phyloP scores from a whole-genome alignment of 2,888 invertebrate genomes.

The Melinopterus prodromus region DNA sequence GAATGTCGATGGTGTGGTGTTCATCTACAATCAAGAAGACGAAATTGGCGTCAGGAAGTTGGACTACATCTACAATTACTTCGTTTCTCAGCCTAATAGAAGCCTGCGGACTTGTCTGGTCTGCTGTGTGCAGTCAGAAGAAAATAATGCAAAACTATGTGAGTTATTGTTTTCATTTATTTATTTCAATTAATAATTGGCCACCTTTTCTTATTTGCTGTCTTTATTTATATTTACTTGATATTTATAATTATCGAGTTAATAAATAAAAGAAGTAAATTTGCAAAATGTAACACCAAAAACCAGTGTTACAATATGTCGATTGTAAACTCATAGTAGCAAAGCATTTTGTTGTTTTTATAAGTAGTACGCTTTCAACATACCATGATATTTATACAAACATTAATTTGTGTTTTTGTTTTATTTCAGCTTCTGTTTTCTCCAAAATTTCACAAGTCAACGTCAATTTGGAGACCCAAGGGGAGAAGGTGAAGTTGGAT shows the following conservation, averaged over 20 bases:
- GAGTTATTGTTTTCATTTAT: conserved; percentile 27
- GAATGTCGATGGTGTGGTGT: conserved; percentile 49
- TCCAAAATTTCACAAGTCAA: conserved; percentile 48
- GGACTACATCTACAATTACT: conserved; percentile 51
- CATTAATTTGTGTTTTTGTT: neutral
- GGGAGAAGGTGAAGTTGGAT: conserved; percentile 49
- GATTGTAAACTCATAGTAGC: too few species aligned
- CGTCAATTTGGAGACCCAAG: conserved; percentile 47
- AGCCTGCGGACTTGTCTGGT: conserved; percentile 48
- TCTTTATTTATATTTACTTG: too few species aligned
- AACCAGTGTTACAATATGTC: too few species aligned
- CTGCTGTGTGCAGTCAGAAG: conserved; percentile 43
- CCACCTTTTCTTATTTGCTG: neutral
- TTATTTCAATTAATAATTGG: neutral
- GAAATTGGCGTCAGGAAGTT: conserved; percentile 46
- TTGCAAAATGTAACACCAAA: too few species aligned
- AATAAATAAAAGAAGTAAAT: neutral
- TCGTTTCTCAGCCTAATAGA: conserved; percentile 47
- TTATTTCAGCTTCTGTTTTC: conserved; percentile 44
- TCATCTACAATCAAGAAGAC: conserved; percentile 47
- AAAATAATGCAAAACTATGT: conserved; percentile 46
- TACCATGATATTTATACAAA: neutral
- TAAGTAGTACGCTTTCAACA: neutral
- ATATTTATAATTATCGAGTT: too few species aligned
- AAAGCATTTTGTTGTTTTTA: too few species aligned